Conservation (phyloP, 2,113 vertebrate species). For the Cygnus atratus region DNA sequence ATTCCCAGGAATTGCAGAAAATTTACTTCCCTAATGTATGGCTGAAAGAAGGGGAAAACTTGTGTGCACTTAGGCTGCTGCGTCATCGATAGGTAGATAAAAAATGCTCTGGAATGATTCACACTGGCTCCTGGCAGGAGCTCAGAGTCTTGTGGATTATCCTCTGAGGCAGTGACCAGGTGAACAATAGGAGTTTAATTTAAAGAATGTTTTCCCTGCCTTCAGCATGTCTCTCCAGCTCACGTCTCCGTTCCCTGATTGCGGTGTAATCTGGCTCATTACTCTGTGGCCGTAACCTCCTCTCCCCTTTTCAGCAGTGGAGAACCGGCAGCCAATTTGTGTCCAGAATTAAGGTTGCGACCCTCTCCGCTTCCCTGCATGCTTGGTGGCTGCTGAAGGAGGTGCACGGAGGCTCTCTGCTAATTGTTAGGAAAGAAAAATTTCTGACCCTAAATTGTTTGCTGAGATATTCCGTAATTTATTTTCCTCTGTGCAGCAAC, state of each 20-base stretch:
- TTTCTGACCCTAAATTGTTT: background rate
- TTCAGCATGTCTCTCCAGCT: background rate
- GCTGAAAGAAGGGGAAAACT: background rate
- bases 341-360: constrained; percentile 58
- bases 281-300: background rate
- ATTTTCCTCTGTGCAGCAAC: background rate
- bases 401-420: background rate
- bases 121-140: constrained; percentile 7
- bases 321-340: constrained; percentile 46
- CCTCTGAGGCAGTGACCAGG: background rate
- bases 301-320: background rate
- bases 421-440: constrained; percentile 19
- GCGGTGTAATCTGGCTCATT: constrained; percentile 9
- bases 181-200: constrained; percentile 40
- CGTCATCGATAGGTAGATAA: background rate
- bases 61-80: rapidly evolving
- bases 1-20: background rate
- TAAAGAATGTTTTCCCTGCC: constrained; percentile 34
- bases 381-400: background rate
- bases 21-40: background rate
- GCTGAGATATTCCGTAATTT: background rate
- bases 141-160: background rate
- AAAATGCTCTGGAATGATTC: constrained; percentile 7
- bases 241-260: background rate
- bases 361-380: background rate